Base-by-base conservation (phyloP, 2,113 vertebrate genomes). In the Alces alces region DNA sequence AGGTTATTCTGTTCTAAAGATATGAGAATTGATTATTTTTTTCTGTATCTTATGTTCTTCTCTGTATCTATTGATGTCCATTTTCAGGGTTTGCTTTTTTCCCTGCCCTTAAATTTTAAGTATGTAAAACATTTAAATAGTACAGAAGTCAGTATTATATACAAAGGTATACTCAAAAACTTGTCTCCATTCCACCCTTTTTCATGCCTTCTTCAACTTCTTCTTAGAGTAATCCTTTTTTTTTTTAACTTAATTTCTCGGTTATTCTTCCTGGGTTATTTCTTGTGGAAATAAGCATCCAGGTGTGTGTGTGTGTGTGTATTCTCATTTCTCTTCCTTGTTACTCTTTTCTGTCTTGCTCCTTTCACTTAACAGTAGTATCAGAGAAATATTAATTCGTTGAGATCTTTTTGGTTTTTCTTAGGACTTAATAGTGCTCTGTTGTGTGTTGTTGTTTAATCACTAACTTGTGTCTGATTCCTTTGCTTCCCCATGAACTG, bases 271-370 rank as follows among this genome's bases (percentile, higher is more conserved):
- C 57, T n/a, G 6, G 60, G 36, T 54, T 70, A 54, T 14, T 78
- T 88, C 93, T n/a, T 80, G 6, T 47, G 92, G 27, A 86, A 94
- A 73, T 89, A 82, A 54, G 12, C 19, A 45, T 96, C 11, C 9
- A 10, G 27, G 39, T 70, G 6, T 84, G 16, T 83, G 7, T 66
- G 6, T 33, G 27, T 83, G 60, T 60, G 23, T 89, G 30, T 82
- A 19, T 76, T 57, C 39, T 79, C n/a, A 82, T 70, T 88, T 88
- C 45, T 80, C 36, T 93, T 83, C 54, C 39, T 80, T 83, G 79
- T 52, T 94, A 23, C 25, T 43, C 39, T 36, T 55, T 19, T 52
- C 47, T 91, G 43, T 87, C 76, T 84, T 64, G 4, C 7, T 84
- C 28, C 61, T 66, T 89, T 73, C 28, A 58, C 55, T 36, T 89